Conservation (phyloP, 1,140 invertebrate species). For the Parasteatoda tepidariorum region DNA sequence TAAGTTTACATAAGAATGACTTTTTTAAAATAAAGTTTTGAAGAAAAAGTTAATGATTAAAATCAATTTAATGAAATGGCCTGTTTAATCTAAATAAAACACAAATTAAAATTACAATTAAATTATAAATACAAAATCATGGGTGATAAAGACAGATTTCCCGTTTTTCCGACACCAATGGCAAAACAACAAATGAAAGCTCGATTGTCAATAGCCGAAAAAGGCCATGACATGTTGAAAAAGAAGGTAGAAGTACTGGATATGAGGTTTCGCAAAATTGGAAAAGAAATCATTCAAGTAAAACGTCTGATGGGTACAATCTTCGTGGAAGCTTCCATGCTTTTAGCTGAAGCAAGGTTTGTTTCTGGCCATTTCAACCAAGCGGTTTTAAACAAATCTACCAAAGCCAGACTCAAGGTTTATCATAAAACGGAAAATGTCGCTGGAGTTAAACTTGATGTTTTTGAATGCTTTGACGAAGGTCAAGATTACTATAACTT, state of each 20-base stretch:
- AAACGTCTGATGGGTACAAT: constrained; percentile 20
- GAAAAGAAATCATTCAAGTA: constrained; percentile 28
- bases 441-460: constrained; percentile 4
- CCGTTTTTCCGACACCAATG: constrained; percentile 36
- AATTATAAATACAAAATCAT: neutral
- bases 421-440: constrained; percentile 21
- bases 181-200: constrained; percentile 4
- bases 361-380: constrained; percentile 4
- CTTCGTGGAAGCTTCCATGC: constrained; percentile 18
- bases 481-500: neutral
- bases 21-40: too few species aligned
- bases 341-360: constrained; percentile 27
- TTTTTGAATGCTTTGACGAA: neutral
- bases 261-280: constrained; percentile 34
- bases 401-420: constrained; percentile 13
- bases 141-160: constrained; percentile 1
- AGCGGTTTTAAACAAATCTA: neutral
- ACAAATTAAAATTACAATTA: neutral
- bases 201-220: neutral
- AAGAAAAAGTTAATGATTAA: too few species aligned
- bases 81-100: too few species aligned
- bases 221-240: constrained; percentile 25
- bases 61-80: too few species aligned
- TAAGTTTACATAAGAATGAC: too few species aligned
- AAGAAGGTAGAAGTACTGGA: constrained; percentile 13